Base-by-base conservation (phyloP, 37 sponge, comb jelly and placozoan species). In the Theonella swinhoei region DNA sequence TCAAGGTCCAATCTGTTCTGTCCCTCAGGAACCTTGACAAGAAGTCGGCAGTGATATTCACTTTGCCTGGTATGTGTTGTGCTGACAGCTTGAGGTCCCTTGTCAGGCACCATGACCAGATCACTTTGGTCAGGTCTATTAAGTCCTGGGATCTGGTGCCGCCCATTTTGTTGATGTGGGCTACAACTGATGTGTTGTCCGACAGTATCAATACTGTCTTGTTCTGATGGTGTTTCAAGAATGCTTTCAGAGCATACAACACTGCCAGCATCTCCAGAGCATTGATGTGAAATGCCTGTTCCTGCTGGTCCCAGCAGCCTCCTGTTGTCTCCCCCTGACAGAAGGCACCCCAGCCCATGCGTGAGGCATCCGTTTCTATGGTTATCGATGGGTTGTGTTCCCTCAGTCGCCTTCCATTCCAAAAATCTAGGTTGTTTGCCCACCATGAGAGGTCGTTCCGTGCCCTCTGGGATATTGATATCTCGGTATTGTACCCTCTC, bases 261-360 rank as follows among this genome's bases (percentile, higher is more conserved):
- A 47, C 78, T 68, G 81, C 88, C 67, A 80, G 39, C 38, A 80
- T 38, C 75, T 86, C 80, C 74, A 80, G 72, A 9, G 73, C 72
- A 61, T 87, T 87, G 62, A 87, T 87, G 76, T 87, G 76, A 4
- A 81, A n/a, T 1, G 1, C 4, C 2, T 29, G 17, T 59, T 87
- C 88, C 24, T 71, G 47, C 1, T 3, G 68, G 14, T 66, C 60
- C 88, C 88, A 87, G 35, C 64, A 61, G 11, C 82, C 81, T 22
- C 77, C 85, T 42, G 85, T 85, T 4, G 4, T 28, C 33, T 58
- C 54, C 19, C 77, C 78, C n/a, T 17, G 25, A n/a, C n/a, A n/a
- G 76, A n/a, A n/a, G n/a, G 64, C 64, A 3, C 64, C 64, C 64
- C 64, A 63, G 24, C 64, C 64, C 9, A 3, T 7, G 3, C 7